Base-by-base conservation (phyloP, 2,888 invertebrate genomes). In the Xestia c-nigrum region DNA sequence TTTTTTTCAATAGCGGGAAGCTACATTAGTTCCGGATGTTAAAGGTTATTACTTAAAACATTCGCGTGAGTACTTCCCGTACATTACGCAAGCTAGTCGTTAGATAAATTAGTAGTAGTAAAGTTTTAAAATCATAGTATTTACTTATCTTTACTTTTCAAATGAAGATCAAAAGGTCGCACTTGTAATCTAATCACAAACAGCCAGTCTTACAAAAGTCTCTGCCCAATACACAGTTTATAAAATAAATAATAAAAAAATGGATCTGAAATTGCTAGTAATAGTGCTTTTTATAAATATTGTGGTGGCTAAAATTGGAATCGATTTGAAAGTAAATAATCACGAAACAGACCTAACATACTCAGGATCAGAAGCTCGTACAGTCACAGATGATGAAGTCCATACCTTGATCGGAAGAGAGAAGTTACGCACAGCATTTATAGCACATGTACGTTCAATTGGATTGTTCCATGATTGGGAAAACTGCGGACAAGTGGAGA, bases 401-500 rank as follows among this genome's bases (percentile, higher is more conserved):
- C 78, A 87, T 14, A 65, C 85, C 66, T 88, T 88, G 12, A 85
- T 95, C 3, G 81, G 85, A 12, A 82, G 88, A 1, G 64, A 83
- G 3, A 90, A 87, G 40, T 83, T 95, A 47, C 87, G 24, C 12
- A 14, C 12, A 57, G 24, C 57, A 6, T 24, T 57, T 57, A 14
- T 14, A 57, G 57, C 12, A 57, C 12, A 57, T 24, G 0, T 24
- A 24, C 57, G 24, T 57, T 3, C 24, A 14, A 5, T 24, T 24
- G 14, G 14, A 14, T 5, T 57, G 24, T 57, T n/a, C n/a, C 57
- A 24, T 14, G 12, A 14, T 5, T 24, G 5, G 24, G 57, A 57
- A 5, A 24, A 0, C 57, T 95, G 94, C 94, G 92, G 94, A 75
- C 90, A 92, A 85, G 90, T 94, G 0, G 86, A 89, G 0, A 90